Conservation (phyloP, 1,140 invertebrate species). For the Pogonomyrmex barbatus region DNA sequence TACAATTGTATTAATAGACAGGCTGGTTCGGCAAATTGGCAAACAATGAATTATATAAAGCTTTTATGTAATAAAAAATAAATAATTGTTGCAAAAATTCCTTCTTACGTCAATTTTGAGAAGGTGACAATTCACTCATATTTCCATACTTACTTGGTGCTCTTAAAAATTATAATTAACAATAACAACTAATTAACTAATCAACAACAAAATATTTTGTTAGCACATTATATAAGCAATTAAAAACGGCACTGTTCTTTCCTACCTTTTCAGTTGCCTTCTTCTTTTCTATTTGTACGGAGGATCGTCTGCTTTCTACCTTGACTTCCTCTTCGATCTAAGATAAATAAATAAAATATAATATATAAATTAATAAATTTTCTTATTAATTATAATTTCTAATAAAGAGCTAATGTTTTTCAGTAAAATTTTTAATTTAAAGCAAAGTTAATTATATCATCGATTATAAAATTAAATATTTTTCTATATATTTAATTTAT, state of each 20-base stretch:
- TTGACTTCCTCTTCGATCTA: constrained; percentile 87
- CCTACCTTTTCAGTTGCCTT: constrained; percentile 88
- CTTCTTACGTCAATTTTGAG: constrained; percentile 58
- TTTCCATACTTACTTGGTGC: constrained; percentile 61
- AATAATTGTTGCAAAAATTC: not conserved
- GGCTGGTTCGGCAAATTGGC: not conserved
- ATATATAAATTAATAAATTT: not conserved
- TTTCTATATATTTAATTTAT: not conserved
- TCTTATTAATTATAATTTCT: not conserved
- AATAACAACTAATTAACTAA: constrained; percentile 29
- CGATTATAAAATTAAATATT: not conserved
- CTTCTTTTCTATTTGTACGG: constrained; percentile 87
- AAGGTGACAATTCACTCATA: constrained; percentile 54
- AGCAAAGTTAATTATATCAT: not conserved
- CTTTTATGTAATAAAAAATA: constrained; percentile 19
- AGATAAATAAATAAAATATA: constrained; percentile 9
- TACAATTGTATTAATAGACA: constrained; percentile 12
- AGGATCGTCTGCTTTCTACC: constrained; percentile 88
- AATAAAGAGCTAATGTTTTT: not conserved
- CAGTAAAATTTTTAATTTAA: not conserved
- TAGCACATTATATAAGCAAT: constrained; percentile 23
- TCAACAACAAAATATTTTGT: constrained; percentile 31
- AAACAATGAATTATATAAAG: constrained; percentile 10
- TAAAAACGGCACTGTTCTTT: constrained; percentile 29
- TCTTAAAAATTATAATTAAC: constrained; percentile 21